phyloP scores from a whole-genome alignment of 2,113 vertebrate genomes.

The Xiphias gladius region DNA sequence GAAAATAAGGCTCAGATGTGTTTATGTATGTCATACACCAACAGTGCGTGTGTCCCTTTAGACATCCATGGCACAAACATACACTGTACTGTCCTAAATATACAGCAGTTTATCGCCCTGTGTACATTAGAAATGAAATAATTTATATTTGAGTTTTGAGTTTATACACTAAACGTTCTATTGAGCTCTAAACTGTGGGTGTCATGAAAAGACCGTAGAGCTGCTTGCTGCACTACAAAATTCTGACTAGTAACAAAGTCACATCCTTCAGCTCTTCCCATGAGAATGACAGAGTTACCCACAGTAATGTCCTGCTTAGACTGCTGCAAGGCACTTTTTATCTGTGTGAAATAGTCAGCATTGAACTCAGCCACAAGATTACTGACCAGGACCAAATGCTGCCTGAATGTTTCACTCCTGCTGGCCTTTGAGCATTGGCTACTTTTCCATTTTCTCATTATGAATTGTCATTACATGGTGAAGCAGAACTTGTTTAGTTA shows the following conservation, averaged over 20 bases:
- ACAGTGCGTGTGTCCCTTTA: background rate
- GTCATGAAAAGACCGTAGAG: background rate
- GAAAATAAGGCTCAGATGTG: background rate
- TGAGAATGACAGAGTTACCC: background rate
- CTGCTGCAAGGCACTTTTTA: background rate
- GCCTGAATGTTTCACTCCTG: background rate
- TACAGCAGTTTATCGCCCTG: background rate
- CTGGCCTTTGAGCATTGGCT: background rate
- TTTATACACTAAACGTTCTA: too few species aligned
- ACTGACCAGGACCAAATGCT: constrained; percentile 9
- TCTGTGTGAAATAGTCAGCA: background rate
- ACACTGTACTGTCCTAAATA: background rate
- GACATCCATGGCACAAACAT: background rate
- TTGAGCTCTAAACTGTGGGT: too few species aligned
- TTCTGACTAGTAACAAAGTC: background rate
- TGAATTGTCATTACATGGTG: background rate
- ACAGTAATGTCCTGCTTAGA: background rate
- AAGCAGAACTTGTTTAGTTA: background rate
- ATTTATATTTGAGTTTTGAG: too few species aligned
- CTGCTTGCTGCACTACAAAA: background rate
- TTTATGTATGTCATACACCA: background rate
- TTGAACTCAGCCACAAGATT: background rate
- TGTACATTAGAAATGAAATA: background rate
- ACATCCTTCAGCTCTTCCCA: background rate
- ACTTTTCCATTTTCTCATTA: background rate